These are phyloP conservation scores for Diogma glabrata DNA, from an alignment of 2,888 invertebrate genomes.

Conservation along the genomic window DNA sequence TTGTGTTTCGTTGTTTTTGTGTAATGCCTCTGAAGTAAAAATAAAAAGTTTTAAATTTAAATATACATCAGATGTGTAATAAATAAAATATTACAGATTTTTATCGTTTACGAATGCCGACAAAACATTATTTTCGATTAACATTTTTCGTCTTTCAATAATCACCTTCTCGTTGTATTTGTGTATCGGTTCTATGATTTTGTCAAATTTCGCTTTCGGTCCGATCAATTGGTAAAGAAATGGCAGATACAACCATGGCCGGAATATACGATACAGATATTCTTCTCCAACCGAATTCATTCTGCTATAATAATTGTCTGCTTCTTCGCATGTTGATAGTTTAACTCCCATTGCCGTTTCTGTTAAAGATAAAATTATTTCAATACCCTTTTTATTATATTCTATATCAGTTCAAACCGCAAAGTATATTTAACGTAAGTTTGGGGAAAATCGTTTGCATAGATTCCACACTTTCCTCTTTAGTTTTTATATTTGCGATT, in stretches of 20 bases:
- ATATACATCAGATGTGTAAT: background rate
- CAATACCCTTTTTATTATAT: no score
- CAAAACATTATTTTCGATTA: conserved; percentile 19
- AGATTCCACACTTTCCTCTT: conserved; percentile 25
- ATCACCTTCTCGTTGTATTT: conserved; percentile 37
- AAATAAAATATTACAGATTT: conserved; percentile 16
- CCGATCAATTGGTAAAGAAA: conserved; percentile 42
- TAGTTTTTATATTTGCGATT: conserved; percentile 22
- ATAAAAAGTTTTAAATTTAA: background rate
- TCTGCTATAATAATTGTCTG: no score
- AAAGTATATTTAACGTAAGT: conserved; percentile 52
- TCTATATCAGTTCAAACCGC: no score
- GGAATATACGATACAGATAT: conserved; percentile 34
- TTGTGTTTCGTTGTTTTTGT: conserved; percentile 37
- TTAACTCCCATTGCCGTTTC: background rate
- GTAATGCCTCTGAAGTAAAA: conserved; percentile 9
- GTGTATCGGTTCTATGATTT: conserved; percentile 32
- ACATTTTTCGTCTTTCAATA: conserved; percentile 30
- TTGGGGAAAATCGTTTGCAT: conserved; percentile 45
- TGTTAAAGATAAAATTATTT: no score
- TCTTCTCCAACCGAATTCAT: conserved; percentile 36
- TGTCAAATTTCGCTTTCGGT: conserved; percentile 39
- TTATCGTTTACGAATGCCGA: conserved; percentile 20
- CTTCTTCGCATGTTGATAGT: background rate
- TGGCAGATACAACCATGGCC: conserved; percentile 45